phyloP scores from a whole-genome alignment of 1,140 invertebrate genomes.

The Rhagoletis zephyria region DNA sequence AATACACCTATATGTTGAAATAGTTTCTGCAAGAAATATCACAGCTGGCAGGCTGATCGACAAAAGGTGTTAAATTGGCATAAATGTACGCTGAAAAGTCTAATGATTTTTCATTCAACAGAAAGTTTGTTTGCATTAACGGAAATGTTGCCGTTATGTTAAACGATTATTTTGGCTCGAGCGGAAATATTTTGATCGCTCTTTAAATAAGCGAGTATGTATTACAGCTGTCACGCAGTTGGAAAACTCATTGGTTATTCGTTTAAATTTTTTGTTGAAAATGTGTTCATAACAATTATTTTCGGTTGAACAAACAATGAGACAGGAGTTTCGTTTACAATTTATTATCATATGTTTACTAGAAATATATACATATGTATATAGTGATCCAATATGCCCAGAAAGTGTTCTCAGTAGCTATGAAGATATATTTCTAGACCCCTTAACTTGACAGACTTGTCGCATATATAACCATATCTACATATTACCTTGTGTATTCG shows the following conservation, averaged over 20 bases:
- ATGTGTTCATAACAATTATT: too few relatives aligned
- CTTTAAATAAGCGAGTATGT: not conserved
- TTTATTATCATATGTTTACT: too few relatives aligned
- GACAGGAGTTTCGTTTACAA: too few relatives aligned
- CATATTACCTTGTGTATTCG: too few relatives aligned
- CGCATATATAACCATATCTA: too few relatives aligned
- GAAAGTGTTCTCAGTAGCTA: not conserved
- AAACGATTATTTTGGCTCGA: conserved; percentile 12
- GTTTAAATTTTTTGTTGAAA: not conserved
- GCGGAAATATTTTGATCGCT: not conserved
- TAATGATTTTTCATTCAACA: not conserved
- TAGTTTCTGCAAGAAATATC: not conserved
- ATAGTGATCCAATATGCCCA: not conserved
- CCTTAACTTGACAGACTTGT: too few relatives aligned
- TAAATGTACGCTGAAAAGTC: conserved; percentile 67
- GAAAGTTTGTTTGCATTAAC: not conserved
- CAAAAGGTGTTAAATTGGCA: conserved; percentile 72
- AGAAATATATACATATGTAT: not conserved
- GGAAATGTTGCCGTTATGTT: not conserved
- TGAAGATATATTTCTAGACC: too few relatives aligned
- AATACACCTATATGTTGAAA: not conserved
- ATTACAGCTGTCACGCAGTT: not conserved
- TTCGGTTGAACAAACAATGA: too few relatives aligned
- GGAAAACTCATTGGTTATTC: not conserved
- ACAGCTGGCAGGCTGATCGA: not conserved